phyloP scores from a whole-genome alignment of 2,113 vertebrate genomes.

The Chroicocephalus ridibundus region DNA sequence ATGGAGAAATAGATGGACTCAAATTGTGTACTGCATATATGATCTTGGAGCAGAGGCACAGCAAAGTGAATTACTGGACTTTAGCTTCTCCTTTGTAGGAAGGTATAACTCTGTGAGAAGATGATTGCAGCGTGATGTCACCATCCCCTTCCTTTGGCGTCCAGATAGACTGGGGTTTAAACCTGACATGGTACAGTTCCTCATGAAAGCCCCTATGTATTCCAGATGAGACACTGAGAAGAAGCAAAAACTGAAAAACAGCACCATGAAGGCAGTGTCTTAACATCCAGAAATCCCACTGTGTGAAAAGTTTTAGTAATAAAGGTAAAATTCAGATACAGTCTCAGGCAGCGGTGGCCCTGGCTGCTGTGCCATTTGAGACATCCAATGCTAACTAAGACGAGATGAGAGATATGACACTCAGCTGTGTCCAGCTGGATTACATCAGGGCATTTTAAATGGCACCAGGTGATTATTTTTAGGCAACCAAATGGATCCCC shows the following conservation, averaged over 20 bases:
- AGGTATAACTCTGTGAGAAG: background rate
- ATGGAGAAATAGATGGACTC: background rate
- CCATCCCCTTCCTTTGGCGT: background rate
- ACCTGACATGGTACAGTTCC: background rate
- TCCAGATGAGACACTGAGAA: background rate
- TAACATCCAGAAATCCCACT: background rate
- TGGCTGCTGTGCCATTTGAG: background rate
- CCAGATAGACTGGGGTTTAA: background rate
- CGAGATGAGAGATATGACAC: background rate
- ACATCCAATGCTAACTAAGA: background rate
- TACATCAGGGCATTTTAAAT: background rate
- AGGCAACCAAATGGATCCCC: background rate
- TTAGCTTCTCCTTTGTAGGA: background rate
- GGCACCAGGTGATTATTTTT: background rate
- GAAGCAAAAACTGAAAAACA: background rate
- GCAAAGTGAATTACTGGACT: background rate
- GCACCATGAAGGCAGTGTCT: background rate
- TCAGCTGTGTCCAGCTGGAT: background rate
- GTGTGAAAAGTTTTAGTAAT: background rate
- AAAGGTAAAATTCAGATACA: background rate
- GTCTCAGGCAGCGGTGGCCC: background rate
- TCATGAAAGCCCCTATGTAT: background rate
- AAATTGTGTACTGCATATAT: background rate
- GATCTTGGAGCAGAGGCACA: background rate
- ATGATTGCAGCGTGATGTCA: fast-evolving